Conservation (phyloP, 2,888 invertebrate species). For the Zeuzera pyrina region DNA sequence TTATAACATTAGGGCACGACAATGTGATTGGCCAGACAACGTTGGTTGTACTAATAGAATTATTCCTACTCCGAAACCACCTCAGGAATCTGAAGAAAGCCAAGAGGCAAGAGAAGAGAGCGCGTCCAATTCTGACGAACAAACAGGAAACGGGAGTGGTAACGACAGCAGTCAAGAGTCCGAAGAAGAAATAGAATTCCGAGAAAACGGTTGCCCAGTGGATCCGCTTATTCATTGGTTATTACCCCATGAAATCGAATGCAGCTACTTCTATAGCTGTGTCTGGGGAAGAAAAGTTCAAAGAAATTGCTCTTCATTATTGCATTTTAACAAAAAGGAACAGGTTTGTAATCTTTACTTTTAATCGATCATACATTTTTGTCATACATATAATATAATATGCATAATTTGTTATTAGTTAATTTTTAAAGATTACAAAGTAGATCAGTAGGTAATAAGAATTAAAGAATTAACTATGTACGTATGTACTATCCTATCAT, state of each 20-base stretch:
- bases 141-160: slow-evolving; percentile 8
- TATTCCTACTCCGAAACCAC: not conserved
- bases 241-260: slow-evolving; percentile 37
- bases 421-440: no score
- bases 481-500: no score
- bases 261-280: slow-evolving; percentile 50
- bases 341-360: no score
- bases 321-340: no score
- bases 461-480: no score
- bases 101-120: not conserved
- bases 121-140: not conserved
- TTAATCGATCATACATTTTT: no score
- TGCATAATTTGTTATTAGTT: no score
- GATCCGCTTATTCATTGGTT: slow-evolving; percentile 44
- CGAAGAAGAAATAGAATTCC: slow-evolving; percentile 22
- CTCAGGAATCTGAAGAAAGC: not conserved
- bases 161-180: no score
- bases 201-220: slow-evolving; percentile 47
- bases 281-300: slow-evolving; percentile 38
- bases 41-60: not conserved
- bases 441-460: no score
- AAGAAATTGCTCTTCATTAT: slow-evolving; percentile 24
- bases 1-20: not conserved
- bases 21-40: not conserved
- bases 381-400: no score